Base-by-base conservation (phyloP, 2,113 vertebrate genomes). In the Plestiodon gilberti region DNA sequence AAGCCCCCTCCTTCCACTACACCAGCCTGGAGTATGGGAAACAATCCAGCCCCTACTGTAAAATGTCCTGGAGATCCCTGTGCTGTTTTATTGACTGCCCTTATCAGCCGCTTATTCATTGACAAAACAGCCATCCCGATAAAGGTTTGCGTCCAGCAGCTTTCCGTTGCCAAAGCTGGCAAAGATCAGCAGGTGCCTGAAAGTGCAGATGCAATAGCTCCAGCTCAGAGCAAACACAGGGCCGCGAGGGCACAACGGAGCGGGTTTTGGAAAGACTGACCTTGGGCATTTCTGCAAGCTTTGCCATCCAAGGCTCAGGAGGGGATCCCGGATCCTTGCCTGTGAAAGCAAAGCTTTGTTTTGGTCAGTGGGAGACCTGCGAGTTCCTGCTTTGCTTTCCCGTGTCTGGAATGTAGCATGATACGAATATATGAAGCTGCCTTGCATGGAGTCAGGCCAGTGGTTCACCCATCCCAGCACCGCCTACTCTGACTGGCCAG, bases 91-190 rank as follows among this genome's bases (percentile, higher is more conserved):
- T 78, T 69, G 25, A 23, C 35, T 78, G 18, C 14, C 83, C 52
- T 85, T 78, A 70, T 78, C 64, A 85, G 64, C 3, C 11, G 35
- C 78, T 83, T 78, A 38, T 70, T 85, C 62, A 70, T 85, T 70
- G 70, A 70, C 48, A 69, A 23, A n/a, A 59, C 64, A 59, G 13
- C 25, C 9, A 23, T 5, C 35, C 22, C 52, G 65, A 57, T 78
- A 57, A 70, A 69, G 30, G 75, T 43, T 70, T 78, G 64, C 33
- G 10, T 59, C n/a, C 48, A 14, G 75, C n/a, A n/a, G 75, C 28
- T 69, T 77, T 28, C 75, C 48, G 5, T 67, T 65, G 83, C 74
- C 25, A 69, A 30, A 69, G 14, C 4, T 30, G 17, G 83, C 55
- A 30, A 35, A 30, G 2, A 38, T 7, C 15, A 57, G 33, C 33